phyloP scores from a whole-genome alignment of 2,113 vertebrate genomes.

The Garra rufa region DNA sequence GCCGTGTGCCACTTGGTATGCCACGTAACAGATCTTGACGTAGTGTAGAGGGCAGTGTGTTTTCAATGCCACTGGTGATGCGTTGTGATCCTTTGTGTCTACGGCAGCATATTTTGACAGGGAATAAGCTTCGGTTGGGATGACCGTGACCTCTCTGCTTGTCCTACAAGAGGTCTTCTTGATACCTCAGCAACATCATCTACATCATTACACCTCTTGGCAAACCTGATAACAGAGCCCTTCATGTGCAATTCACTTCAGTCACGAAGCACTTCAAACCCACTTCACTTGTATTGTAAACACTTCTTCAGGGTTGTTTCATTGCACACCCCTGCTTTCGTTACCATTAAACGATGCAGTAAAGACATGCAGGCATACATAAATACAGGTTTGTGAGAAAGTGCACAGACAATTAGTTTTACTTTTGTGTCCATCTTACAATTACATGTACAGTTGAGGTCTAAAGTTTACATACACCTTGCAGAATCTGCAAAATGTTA shows the following conservation, averaged over 20 bases:
- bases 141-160: neutral
- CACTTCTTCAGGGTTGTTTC: neutral
- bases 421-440: neutral
- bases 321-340: neutral
- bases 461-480: no score
- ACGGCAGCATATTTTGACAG: neutral
- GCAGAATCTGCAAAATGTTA: no score
- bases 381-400: neutral
- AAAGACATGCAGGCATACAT: neutral
- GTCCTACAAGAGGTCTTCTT: neutral
- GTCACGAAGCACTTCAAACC: constrained; percentile 6
- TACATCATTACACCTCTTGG: neutral
- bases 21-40: neutral
- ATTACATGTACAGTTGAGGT: no score
- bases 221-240: neutral
- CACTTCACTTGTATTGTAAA: constrained; percentile 7
- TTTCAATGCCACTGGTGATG: neutral
- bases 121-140: neutral
- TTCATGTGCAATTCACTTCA: neutral
- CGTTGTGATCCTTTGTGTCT: neutral
- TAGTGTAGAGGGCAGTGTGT: neutral
- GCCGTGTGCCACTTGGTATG: neutral
- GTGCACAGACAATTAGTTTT: neutral
- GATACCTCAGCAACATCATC: neutral
- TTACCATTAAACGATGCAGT: neutral